Evolutionary conservation across 2,113 vertebrate species (phyloP), one percentile per base, ranked within the genome.

Genomic region (Sinocyclocheilus anophthalmus): DNA sequence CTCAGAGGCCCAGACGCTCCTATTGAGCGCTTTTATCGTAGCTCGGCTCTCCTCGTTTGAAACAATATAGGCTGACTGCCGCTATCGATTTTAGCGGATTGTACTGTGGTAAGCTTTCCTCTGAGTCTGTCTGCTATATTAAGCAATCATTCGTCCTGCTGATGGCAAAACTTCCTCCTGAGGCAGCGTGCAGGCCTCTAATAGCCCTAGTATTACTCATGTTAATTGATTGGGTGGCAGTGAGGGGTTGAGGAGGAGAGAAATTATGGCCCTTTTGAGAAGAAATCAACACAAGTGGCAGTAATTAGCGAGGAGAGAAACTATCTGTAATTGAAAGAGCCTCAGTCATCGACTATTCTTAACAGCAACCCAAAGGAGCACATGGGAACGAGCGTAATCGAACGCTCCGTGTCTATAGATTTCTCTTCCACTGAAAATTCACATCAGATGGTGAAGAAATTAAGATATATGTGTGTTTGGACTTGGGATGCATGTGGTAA

Each of bases 121-220:
- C 78, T 59, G 95, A 95, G 95, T 95, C 94, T 75, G 91, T 82
- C 93, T 88, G 94, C 94, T 95, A 93, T 96, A 96, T 97, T 96
- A 97, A 97, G 96, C 96, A 95, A 95, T 97, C 95, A 93, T 95
- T 96, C 95, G 96, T 95, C 93, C 87, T 93, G 95, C 94, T 93
- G 95, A 96, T 96, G 96, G 96, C 96, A 96, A 90, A 94, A 94
- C 92, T 94, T 93, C 95, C 94, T 95, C 95, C 95, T 93, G 88
- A 89, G 92, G 94, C 95, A 94, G 95, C 93, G 87, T 94, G 93
- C 85, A 93, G 81, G 92, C 91, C 94, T 95, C 95, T 96, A 96
- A 97, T 97, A 95, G 96, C 94, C 91, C 94, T 90, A 92, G 93
- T 94, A 94, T 96, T 95, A 94, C 94, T 97, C 95, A 95, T 94